Conservation (phyloP, 2,797 vertebrate species). For the Dromococcyx pavoninus region DNA sequence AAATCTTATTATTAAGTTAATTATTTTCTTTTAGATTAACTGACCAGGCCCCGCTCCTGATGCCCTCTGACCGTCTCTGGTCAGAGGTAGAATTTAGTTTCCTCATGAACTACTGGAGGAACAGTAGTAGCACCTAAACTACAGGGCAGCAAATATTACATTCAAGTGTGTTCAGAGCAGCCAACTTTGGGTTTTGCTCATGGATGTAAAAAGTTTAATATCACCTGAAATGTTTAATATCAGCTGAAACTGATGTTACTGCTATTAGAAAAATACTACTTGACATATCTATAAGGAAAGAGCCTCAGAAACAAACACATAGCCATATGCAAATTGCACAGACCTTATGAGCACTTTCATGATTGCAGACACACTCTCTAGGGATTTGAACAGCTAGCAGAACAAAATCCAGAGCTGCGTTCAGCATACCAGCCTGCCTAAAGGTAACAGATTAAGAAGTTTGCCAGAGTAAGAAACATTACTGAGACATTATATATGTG, state of each 20-base stretch:
- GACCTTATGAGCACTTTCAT: neutral
- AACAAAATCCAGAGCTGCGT: neutral
- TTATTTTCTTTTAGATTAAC: neutral
- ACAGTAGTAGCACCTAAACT: neutral
- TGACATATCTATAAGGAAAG: neutral
- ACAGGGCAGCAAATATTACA: neutral
- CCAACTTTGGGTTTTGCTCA: neutral
- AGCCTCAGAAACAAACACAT: neutral
- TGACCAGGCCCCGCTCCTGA: neutral
- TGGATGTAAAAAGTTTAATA: neutral
- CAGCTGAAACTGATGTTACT: neutral
- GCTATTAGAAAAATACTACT: neutral
- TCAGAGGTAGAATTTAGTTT: neutral
- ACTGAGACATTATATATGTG: neutral
- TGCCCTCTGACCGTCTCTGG: neutral
- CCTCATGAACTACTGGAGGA: neutral
- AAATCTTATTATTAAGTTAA: neutral
- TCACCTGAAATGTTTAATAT: neutral
- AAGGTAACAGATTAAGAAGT: neutral
- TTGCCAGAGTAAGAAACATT: neutral
- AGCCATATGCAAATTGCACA: neutral
- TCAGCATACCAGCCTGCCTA: neutral
- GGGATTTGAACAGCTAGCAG: neutral
- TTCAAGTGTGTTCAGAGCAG: neutral
- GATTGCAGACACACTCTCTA: neutral